These are phyloP conservation scores for Brenthis ino DNA, from an alignment of 2,888 invertebrate genomes.

Conservation along the genomic window DNA sequence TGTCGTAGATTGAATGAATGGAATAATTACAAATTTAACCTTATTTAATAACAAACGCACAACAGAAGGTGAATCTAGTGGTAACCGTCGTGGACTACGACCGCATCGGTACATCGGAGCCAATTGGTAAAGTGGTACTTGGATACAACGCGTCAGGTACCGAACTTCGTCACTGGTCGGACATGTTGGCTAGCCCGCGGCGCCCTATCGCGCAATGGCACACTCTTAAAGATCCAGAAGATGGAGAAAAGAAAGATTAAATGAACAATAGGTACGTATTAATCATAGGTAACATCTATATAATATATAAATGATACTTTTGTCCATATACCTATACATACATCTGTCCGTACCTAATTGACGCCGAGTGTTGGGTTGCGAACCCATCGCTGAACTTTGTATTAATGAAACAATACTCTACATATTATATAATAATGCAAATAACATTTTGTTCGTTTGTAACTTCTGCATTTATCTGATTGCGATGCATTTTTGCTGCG, in stretches of 20 bases:
- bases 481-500: too few relatives aligned
- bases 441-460: too few relatives aligned
- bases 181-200: constrained; percentile 99
- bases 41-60: constrained; percentile 49
- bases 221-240: constrained; percentile 98
- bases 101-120: constrained; percentile 99
- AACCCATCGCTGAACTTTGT: too few relatives aligned
- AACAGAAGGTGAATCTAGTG: constrained; percentile 98
- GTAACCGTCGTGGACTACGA: constrained; percentile 99
- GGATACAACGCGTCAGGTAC: constrained; percentile 99
- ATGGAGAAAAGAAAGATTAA: constrained; percentile 93
- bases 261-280: constrained; percentile 47
- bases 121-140: constrained; percentile 98
- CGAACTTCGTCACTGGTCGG: constrained; percentile 99
- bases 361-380: too few relatives aligned
- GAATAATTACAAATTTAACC: constrained; percentile 21
- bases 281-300: too few relatives aligned
- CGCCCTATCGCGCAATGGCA: constrained; percentile 99
- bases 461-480: too few relatives aligned
- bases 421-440: too few relatives aligned
- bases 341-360: too few relatives aligned
- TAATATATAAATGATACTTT: too few relatives aligned
- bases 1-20: constrained; percentile 14
- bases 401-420: too few relatives aligned
- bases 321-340: too few relatives aligned